phyloP scores from a whole-genome alignment of 2,113 vertebrate species.

The Rousettus leschenaultii region DNA sequence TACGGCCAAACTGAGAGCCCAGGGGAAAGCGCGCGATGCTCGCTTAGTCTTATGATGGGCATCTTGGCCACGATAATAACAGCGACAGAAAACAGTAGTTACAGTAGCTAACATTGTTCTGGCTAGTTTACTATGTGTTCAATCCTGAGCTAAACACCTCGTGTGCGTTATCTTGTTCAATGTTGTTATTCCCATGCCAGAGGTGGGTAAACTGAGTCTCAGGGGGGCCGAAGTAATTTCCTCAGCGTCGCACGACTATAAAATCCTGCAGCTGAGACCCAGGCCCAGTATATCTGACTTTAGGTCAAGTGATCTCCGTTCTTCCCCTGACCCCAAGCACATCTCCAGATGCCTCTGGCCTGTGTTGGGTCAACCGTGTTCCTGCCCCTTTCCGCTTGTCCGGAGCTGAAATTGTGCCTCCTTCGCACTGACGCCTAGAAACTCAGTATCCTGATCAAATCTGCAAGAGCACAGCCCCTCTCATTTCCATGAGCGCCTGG shows the following conservation, averaged over 20 bases:
- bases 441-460: neutral
- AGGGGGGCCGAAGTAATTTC: neutral
- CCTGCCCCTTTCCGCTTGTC: neutral
- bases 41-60: neutral
- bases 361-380: neutral
- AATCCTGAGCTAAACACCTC: neutral
- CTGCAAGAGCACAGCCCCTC: neutral
- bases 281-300: neutral
- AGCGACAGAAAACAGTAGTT: neutral
- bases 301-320: neutral
- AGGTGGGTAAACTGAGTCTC: neutral
- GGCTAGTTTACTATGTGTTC: neutral
- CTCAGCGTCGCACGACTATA: neutral
- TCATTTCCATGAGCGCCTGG: neutral
- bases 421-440: neutral
- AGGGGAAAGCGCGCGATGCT: neutral
- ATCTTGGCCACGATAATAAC: neutral
- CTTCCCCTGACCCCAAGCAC: too few species aligned
- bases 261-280: neutral
- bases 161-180: neutral
- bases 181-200: neutral
- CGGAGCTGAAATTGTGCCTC: neutral
- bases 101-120: neutral
- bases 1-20: neutral
- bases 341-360: neutral